phyloP scores from a whole-genome alignment of 92 coral and sea anemone species.

The Phenganax stokvisi region DNA sequence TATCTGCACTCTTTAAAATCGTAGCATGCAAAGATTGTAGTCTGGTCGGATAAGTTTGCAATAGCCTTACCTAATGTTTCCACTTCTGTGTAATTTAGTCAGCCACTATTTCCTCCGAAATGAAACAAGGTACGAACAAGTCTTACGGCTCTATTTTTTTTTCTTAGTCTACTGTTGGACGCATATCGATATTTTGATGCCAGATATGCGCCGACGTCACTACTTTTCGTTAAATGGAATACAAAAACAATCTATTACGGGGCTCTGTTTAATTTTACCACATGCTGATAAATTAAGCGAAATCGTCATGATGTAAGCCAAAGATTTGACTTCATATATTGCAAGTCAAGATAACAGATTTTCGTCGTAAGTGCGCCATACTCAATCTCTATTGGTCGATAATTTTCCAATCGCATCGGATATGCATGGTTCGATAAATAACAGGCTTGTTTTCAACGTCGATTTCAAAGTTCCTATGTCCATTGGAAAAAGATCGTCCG shows the following conservation, averaged over 20 bases:
- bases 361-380: neutral
- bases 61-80: neutral
- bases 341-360: neutral
- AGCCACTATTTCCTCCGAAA: neutral
- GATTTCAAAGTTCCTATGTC: too few relatives aligned
- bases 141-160: neutral
- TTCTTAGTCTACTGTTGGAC: neutral
- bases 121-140: neutral
- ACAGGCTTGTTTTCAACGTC: too few relatives aligned
- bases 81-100: neutral
- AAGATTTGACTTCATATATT: neutral
- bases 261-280: slow-evolving; percentile 18
- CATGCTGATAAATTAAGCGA: slow-evolving; percentile 17
- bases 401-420: neutral
- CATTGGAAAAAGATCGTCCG: too few relatives aligned
- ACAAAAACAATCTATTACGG: slow-evolving; percentile 24
- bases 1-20: neutral
- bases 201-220: neutral
- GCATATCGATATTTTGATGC: slow-evolving; percentile 9
- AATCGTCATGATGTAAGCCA: neutral
- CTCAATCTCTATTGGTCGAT: neutral
- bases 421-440: too few relatives aligned
- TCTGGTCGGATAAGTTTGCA: neutral
- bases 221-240: neutral
- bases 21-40: neutral